A percentile compares a stretch with the other conserved stretches of the same genome.
phyloP scores from a whole-genome alignment of 2,113 vertebrate species.

The Clarias gariepinus region DNA sequence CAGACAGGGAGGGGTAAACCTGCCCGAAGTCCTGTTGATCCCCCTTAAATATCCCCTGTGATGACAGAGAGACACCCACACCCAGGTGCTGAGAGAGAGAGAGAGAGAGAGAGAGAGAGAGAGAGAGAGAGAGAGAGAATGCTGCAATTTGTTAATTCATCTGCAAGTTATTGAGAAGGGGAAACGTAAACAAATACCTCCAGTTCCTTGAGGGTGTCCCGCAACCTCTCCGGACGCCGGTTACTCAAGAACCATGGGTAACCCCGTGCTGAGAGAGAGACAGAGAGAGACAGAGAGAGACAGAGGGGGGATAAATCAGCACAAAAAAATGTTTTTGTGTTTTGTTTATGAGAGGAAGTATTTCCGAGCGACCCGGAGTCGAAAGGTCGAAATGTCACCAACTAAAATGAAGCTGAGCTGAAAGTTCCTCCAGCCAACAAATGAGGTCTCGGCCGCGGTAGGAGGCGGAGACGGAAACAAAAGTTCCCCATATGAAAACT shows the following conservation, averaged over 20 bases:
- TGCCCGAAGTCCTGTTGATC: slow-evolving; percentile 75
- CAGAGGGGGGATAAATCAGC: background rate
- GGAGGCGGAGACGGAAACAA: background rate
- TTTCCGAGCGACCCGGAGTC: slow-evolving; percentile 24
- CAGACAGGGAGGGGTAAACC: slow-evolving; percentile 55
- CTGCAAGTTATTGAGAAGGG: slow-evolving; percentile 68
- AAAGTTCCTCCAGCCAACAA: slow-evolving; percentile 27
- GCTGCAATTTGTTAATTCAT: slow-evolving; percentile 84
- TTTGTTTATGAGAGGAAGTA: slow-evolving; percentile 29
- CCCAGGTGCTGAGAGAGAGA: slow-evolving; percentile 66
- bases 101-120: slow-evolving; percentile 41
- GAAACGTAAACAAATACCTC: slow-evolving; percentile 85
- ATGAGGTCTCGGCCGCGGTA: background rate
- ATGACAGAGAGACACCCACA: slow-evolving; percentile 83
- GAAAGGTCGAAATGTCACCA: slow-evolving; percentile 44
- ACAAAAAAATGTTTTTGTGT: slow-evolving; percentile 47
- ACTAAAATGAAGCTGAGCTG: slow-evolving; percentile 47
- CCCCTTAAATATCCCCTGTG: slow-evolving; percentile 90
- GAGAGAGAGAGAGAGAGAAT: slow-evolving; percentile 70
- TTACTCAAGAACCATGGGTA: slow-evolving; percentile 88
- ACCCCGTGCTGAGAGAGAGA: slow-evolving; percentile 78
- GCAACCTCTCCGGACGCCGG: slow-evolving; percentile 86
- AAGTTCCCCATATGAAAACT: background rate
- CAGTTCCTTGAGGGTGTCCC: slow-evolving; percentile 88
- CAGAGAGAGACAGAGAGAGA: background rate